These are phyloP conservation scores for Eledona agricola DNA, from an alignment of 2,888 invertebrate species.

Conservation along the genomic window DNA sequence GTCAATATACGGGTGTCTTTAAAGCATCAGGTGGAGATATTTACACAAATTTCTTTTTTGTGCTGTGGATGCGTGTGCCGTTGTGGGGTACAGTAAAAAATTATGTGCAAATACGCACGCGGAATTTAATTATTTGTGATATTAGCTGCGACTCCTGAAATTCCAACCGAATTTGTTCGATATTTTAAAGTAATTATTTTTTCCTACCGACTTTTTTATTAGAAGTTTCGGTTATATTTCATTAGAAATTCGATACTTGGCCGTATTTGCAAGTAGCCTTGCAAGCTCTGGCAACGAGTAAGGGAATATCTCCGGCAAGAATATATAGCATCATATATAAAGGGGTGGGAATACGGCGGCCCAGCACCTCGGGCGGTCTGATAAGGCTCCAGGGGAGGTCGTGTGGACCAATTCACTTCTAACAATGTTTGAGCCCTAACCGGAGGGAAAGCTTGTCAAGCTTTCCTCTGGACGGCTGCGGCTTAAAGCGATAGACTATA, in stretches of 20 bases:
- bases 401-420: conserved; percentile 44
- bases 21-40: too few species aligned
- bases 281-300: conserved; percentile 21
- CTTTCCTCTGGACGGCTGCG: conserved; percentile 43
- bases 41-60: too few species aligned
- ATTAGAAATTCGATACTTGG: conserved; percentile 31
- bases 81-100: too few species aligned
- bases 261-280: conserved; percentile 33
- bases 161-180: too few species aligned
- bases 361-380: conserved; percentile 58
- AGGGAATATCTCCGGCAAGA: conserved; percentile 48
- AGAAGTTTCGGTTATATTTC: conserved; percentile 19
- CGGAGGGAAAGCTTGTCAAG: not conserved
- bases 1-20: too few species aligned
- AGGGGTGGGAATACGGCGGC: conserved; percentile 56
- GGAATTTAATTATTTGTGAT: too few species aligned
- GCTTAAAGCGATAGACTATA: conserved; percentile 60
- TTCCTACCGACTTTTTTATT: conserved; percentile 2
- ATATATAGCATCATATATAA: conserved; percentile 55
- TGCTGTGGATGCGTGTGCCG: too few species aligned
- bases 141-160: too few species aligned
- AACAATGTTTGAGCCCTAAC: too few species aligned
- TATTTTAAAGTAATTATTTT: conserved; percentile 2
- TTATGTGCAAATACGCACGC: too few species aligned
- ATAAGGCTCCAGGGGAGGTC: conserved; percentile 59